phyloP scores from a whole-genome alignment of 2,888 invertebrate genomes.

The Acleris literana region DNA sequence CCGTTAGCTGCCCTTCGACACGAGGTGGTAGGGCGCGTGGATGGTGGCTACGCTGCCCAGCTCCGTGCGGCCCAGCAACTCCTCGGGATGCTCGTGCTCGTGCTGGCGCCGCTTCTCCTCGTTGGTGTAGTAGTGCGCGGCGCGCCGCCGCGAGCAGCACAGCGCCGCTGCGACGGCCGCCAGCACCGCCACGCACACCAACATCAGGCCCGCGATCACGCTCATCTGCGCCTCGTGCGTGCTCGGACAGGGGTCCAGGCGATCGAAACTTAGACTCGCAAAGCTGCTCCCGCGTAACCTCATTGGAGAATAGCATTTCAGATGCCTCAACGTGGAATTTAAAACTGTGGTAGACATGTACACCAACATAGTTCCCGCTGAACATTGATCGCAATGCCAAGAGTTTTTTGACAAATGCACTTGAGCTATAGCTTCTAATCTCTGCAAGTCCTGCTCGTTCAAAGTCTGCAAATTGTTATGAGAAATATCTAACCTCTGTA shows the following conservation, averaged over 20 bases:
- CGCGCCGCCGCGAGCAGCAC: conserved; percentile 87
- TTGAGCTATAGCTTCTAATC: conserved; percentile 82
- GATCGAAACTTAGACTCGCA: conserved; percentile 59
- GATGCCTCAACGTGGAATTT: conserved; percentile 75
- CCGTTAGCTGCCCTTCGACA: conserved; percentile 70
- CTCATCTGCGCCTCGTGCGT: conserved; percentile 83
- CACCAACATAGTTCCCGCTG: conserved; percentile 82
- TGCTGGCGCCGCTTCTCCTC: conserved; percentile 85
- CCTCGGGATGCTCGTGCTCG: conserved; percentile 71
- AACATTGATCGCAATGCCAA: conserved; percentile 88
- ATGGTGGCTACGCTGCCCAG: conserved; percentile 71
- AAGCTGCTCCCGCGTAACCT: conserved; percentile 75
- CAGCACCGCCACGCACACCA: conserved; percentile 67
- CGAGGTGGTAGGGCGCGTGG: conserved; percentile 67
- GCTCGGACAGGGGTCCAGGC: conserved; percentile 71
- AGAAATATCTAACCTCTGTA: conserved; percentile 88
- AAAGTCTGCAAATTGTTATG: conserved; percentile 87
- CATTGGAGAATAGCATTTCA: conserved; percentile 84
- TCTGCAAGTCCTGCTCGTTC: conserved; percentile 81
- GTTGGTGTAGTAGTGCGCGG: conserved; percentile 90
- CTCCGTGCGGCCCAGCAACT: conserved; percentile 63
- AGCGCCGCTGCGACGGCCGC: conserved; percentile 84
- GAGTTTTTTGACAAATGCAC: conserved; percentile 84
- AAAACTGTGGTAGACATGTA: conserved; percentile 82
- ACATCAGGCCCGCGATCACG: conserved; percentile 78